Percentiles rank a stretch among this genome's conserved stretches.
Conservation (phyloP, 2,888 invertebrate genomes). For the Campopleginae sp. region DNA sequence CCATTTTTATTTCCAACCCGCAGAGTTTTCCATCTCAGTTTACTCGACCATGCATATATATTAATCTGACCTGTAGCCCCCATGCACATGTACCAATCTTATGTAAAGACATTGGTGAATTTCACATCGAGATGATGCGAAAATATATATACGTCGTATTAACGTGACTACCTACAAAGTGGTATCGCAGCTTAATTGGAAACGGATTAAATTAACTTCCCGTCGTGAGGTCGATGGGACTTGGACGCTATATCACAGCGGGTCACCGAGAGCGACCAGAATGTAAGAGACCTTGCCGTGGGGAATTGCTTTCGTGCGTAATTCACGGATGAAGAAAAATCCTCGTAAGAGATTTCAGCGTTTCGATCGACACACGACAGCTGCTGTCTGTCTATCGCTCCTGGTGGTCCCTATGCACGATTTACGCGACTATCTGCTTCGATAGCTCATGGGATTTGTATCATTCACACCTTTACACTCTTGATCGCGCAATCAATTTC, state of each 20-base stretch:
- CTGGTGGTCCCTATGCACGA: constrained; percentile 42
- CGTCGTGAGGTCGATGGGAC: constrained; percentile 71
- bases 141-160: constrained; percentile 30
- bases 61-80: not conserved
- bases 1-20: too few relatives aligned
- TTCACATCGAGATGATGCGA: not conserved
- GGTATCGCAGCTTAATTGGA: constrained; percentile 77
- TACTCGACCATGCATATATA: not conserved
- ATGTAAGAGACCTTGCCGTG: constrained; percentile 53
- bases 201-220: constrained; percentile 79
- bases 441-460: constrained; percentile 38
- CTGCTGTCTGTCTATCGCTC: constrained; percentile 41
- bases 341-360: constrained; percentile 52
- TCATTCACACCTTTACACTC: constrained; percentile 14
- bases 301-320: constrained; percentile 33
- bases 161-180: constrained; percentile 68
- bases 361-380: constrained; percentile 48
- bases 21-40: too few relatives aligned
- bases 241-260: constrained; percentile 68
- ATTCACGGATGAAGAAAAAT: not conserved
- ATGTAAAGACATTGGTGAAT: not conserved
- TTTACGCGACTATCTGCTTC: constrained; percentile 41
- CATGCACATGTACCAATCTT: constrained; percentile 6
- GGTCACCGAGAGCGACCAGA: constrained; percentile 44
- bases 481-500: constrained; percentile 6